Evolutionary conservation across 2,113 vertebrate species (phyloP).

Genomic region (Carassius gibelio): DNA sequence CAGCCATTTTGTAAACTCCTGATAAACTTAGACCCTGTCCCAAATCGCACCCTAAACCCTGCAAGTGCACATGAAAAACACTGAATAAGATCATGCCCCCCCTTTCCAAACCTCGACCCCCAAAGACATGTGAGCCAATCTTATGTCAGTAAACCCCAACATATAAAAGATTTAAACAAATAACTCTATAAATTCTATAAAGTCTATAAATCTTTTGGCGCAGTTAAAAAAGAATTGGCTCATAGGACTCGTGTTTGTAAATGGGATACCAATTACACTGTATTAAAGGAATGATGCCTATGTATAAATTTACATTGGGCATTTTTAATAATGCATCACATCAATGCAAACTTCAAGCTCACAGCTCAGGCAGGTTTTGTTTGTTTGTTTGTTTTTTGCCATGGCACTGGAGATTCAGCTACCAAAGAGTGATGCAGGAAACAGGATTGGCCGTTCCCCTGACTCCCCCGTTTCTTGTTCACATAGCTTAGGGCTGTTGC

Average conservation of each 20-base stretch:
- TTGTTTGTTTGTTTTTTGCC: neutral
- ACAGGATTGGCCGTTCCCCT: neutral
- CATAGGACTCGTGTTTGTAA: neutral
- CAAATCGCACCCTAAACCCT: too few relatives aligned
- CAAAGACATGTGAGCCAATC: neutral
- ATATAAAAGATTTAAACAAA: too few relatives aligned
- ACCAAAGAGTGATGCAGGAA: neutral
- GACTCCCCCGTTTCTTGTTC: neutral
- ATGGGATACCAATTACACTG: neutral
- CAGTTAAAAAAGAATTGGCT: neutral
- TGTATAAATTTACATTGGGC: neutral
- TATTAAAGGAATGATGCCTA: neutral
- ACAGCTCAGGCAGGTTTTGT: neutral
- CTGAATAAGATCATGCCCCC: neutral
- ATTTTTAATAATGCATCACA: neutral
- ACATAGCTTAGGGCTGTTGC: neutral
- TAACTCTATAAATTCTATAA: neutral
- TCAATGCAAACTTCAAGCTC: neutral
- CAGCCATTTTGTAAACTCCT: neutral
- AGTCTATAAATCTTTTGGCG: neutral
- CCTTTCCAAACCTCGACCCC: neutral
- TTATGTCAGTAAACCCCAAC: neutral
- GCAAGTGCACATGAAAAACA: too few relatives aligned
- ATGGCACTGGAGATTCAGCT: neutral
- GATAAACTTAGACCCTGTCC: neutral